These are phyloP conservation scores for Ormyrus thymus DNA, from an alignment of 2,888 invertebrate species.

Conservation along the genomic window DNA sequence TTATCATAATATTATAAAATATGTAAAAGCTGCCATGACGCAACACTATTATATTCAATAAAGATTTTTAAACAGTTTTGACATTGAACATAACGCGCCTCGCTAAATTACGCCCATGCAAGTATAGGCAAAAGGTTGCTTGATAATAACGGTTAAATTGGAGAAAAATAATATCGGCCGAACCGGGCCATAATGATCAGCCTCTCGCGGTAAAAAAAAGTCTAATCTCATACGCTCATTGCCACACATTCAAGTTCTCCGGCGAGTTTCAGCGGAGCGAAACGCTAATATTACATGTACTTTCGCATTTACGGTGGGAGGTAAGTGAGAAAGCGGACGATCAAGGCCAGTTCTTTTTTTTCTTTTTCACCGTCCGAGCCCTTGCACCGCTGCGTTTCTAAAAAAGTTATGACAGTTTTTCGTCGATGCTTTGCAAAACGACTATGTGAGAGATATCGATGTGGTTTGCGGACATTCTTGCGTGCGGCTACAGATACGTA, in stretches of 20 bases:
- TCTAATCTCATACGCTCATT: not conserved
- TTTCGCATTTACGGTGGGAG: conserved; percentile 5
- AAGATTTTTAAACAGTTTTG: not conserved
- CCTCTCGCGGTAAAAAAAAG: not conserved
- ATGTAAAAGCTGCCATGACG: too few relatives aligned
- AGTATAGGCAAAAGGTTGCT: not conserved
- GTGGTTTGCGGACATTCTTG: too few relatives aligned
- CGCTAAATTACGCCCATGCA: not conserved
- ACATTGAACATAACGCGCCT: not conserved
- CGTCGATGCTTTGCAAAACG: too few relatives aligned
- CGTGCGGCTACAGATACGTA: too few relatives aligned
- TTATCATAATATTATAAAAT: too few relatives aligned
- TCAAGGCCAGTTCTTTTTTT: conserved; percentile 15
- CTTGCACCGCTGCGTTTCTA: not conserved
- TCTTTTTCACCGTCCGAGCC: not conserved
- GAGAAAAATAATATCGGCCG: not conserved
- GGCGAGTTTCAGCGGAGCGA: not conserved
- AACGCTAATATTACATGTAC: conserved; percentile 11
- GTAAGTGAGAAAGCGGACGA: conserved; percentile 24
- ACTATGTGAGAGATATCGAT: not conserved
- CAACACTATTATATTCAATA: too few relatives aligned
- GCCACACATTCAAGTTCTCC: conserved; percentile 11
- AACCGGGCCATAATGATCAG: not conserved
- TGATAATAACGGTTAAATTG: conserved; percentile 5
- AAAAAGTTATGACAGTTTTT: too few relatives aligned